Conservation (phyloP, 2,888 invertebrate genomes). For the Pterostichus niger region DNA sequence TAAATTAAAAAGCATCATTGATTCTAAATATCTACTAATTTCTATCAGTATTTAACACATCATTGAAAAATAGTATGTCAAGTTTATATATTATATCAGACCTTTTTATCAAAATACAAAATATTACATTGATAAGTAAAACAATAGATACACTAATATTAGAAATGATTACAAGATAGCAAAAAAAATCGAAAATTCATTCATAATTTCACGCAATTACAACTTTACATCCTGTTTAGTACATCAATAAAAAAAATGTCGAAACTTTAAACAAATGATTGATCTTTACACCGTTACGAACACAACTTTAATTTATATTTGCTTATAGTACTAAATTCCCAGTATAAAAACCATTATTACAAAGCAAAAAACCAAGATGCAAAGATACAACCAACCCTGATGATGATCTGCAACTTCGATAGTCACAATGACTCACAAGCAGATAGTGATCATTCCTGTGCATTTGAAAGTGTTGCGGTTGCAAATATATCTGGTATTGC, state of each 20-base stretch:
- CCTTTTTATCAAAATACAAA: too few species aligned
- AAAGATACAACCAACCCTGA: background rate
- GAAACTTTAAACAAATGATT: background rate
- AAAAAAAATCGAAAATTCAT: too few species aligned
- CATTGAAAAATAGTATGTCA: too few species aligned
- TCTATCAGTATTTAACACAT: too few species aligned
- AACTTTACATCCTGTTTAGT: slow-evolving; percentile 19
- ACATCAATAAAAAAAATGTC: background rate
- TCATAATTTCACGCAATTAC: background rate
- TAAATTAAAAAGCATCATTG: too few species aligned
- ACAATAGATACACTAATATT: too few species aligned
- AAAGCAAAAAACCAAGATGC: slow-evolving; percentile 8
- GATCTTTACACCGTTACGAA: background rate
- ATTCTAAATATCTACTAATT: too few species aligned
- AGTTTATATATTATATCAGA: too few species aligned
- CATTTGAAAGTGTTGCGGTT: slow-evolving; percentile 35
- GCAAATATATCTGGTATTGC: slow-evolving; percentile 29
- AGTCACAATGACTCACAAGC: slow-evolving; percentile 20
- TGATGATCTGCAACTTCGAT: background rate
- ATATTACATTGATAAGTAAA: too few species aligned
- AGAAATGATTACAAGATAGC: too few species aligned
- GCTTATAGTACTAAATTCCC: too few species aligned
- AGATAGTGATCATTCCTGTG: slow-evolving; percentile 12
- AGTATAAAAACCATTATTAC: background rate
- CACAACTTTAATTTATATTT: too few species aligned